phyloP scores from a whole-genome alignment of 1,140 invertebrate genomes.

The Varroa destructor region DNA sequence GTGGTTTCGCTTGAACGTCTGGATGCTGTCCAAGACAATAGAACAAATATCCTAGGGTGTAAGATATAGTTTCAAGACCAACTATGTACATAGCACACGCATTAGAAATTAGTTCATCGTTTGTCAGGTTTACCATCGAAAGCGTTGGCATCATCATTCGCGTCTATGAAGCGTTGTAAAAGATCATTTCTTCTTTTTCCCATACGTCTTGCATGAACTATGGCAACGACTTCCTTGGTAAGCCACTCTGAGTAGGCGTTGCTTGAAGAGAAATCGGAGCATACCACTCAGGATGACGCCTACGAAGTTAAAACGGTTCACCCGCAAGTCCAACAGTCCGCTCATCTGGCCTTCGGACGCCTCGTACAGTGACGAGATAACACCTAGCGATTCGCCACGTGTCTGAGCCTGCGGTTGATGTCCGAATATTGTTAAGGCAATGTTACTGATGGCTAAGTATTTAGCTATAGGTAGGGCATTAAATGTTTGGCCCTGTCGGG shows the following conservation, averaged over 20 bases:
- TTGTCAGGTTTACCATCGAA: background rate
- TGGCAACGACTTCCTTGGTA: background rate
- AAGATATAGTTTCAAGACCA: background rate
- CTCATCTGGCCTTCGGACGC: background rate
- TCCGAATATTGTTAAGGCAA: background rate
- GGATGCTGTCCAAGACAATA: background rate
- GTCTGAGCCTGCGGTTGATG: background rate
- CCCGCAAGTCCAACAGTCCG: background rate
- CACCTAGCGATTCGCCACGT: background rate
- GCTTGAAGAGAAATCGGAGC: background rate
- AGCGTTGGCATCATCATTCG: background rate
- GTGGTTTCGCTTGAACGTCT: background rate
- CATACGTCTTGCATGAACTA: background rate
- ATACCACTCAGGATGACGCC: background rate
- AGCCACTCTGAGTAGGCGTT: background rate
- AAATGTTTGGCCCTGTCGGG: background rate
- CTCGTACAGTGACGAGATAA: background rate
- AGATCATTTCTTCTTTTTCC: background rate
- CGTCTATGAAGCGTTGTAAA: conserved; percentile 10
- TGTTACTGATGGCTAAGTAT: background rate
- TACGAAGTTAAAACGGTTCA: background rate
- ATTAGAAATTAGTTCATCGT: background rate
- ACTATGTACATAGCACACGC: background rate
- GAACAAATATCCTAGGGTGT: background rate
- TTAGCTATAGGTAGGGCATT: background rate